Evolutionary conservation across 2,113 vertebrate species (phyloP).

Genomic region (Otis tarda): DNA sequence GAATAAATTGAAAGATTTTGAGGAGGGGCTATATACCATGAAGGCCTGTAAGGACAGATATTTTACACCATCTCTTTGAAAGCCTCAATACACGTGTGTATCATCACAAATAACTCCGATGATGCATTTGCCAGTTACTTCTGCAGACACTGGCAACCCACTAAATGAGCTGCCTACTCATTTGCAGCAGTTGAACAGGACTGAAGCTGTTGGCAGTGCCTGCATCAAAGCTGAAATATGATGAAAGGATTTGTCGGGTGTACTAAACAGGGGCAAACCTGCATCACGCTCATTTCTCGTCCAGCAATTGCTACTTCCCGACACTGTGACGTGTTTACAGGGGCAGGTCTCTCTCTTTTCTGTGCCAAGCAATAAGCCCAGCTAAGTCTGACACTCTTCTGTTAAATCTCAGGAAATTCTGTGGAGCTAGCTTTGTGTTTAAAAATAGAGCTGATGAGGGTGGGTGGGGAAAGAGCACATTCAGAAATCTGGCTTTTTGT

Average conservation of each 20-base stretch:
- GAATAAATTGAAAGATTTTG: not conserved
- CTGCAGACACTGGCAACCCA: not conserved
- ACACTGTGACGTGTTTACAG: not conserved
- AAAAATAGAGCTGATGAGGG: slow-evolving; percentile 38
- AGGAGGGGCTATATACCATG: not conserved
- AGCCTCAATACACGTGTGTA: not conserved
- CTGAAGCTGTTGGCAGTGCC: not conserved
- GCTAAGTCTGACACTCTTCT: not conserved
- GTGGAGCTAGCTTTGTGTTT: not conserved
- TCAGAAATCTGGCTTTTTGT: slow-evolving; percentile 20
- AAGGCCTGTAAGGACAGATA: not conserved
- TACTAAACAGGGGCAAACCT: not conserved
- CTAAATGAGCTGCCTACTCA: not conserved
- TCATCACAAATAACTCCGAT: not conserved
- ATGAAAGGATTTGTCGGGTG: not conserved
- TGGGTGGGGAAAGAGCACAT: not conserved
- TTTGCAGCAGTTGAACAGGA: not conserved
- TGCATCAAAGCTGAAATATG: not conserved
- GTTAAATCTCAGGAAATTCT: slow-evolving; percentile 17
- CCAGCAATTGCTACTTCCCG: not conserved
- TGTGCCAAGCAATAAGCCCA: not conserved
- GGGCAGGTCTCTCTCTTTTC: not conserved
- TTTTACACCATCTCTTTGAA: not conserved
- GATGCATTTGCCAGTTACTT: not conserved
- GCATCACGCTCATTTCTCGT: rapidly evolving